These are phyloP conservation scores for Malurus leucopterus DNA, from an alignment of 2,797 vertebrate genomes.

Conservation along the genomic window DNA sequence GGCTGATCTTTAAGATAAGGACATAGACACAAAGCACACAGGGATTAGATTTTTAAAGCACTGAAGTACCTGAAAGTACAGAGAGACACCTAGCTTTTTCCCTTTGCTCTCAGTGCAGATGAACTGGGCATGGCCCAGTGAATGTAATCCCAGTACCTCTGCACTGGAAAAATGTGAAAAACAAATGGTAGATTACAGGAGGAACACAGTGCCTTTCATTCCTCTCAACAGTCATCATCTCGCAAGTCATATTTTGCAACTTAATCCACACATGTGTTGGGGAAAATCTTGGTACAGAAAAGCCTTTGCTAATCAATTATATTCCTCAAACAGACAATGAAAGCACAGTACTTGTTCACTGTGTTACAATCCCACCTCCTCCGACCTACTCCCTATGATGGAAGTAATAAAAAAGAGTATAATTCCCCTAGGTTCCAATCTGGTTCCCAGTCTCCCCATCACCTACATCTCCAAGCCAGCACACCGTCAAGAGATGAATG, in stretches of 20 bases:
- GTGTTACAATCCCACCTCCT: neutral
- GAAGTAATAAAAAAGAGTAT: neutral
- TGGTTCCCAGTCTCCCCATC: neutral
- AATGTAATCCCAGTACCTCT: neutral
- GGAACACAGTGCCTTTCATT: neutral
- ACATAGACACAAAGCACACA: neutral
- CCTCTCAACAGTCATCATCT: neutral
- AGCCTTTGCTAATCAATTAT: neutral
- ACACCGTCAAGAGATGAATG: neutral
- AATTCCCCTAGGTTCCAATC: neutral
- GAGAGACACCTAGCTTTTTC: slow-evolving; percentile 58
- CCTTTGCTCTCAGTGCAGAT: neutral
- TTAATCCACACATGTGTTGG: accelerated
- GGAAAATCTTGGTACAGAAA: neutral
- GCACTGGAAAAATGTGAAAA: neutral
- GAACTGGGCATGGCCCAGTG: neutral
- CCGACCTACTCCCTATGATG: neutral
- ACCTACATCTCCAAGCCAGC: neutral
- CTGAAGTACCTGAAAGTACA: slow-evolving; percentile 46
- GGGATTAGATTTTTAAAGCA: slow-evolving; percentile 30
- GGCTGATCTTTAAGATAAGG: neutral
- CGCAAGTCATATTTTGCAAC: neutral
- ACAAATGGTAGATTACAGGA: neutral
- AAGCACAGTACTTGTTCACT: neutral
- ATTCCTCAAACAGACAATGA: neutral